Percentiles rank a stretch among this genome's conserved stretches.
phyloP scores from a whole-genome alignment of 2,113 vertebrate genomes.

The Vicugna pacos region DNA sequence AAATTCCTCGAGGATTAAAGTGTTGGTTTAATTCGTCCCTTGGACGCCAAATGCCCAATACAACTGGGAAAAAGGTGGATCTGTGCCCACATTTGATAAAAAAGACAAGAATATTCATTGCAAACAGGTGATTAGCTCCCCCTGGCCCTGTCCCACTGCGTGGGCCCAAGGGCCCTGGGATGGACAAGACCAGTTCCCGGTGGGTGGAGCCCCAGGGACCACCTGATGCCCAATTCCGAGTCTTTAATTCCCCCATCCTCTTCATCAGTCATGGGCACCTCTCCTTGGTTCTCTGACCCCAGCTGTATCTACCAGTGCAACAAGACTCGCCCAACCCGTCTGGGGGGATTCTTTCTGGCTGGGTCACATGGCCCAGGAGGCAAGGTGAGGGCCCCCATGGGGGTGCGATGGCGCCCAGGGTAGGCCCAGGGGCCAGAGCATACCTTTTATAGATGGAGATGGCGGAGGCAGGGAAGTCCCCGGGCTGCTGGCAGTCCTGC shows the following conservation, averaged over 20 bases:
- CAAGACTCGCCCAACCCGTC: neutral
- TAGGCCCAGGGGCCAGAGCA: neutral
- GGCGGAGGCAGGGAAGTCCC: accelerated
- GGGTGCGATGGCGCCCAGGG: neutral
- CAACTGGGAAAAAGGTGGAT: neutral
- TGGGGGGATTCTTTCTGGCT: neutral
- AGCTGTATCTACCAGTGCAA: neutral
- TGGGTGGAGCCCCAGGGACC: neutral
- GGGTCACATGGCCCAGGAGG: neutral
- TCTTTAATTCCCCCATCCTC: too few relatives aligned
- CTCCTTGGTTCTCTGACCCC: neutral
- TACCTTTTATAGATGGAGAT: neutral
- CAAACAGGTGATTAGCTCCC: neutral
- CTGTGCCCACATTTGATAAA: neutral
- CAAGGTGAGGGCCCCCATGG: accelerated
- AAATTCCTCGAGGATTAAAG: neutral
- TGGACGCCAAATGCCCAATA: neutral
- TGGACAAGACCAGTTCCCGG: neutral
- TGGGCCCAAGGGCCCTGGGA: neutral
- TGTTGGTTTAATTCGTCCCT: neutral
- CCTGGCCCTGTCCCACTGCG: too few relatives aligned
- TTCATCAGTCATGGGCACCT: neutral
- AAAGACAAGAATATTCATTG: neutral
- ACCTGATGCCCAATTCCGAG: neutral
- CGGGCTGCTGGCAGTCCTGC: neutral